These are phyloP conservation scores for Ambastaia sidthimunki DNA, from an alignment of 2,797 vertebrate genomes.

Conservation along the genomic window DNA sequence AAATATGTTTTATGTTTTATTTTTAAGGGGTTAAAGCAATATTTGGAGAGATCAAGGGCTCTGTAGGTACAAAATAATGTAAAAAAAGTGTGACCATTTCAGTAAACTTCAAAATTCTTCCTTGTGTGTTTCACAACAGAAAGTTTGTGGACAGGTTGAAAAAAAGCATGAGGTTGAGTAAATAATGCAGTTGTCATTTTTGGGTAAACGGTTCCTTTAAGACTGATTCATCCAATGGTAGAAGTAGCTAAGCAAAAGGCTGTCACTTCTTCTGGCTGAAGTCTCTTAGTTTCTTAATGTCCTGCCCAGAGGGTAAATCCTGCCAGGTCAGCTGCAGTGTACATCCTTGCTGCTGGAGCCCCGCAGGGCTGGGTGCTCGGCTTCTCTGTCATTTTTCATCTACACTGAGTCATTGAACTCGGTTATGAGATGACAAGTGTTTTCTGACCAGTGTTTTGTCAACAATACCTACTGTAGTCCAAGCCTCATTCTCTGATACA, in stretches of 20 bases:
- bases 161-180: no score
- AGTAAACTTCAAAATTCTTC: no score
- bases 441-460: slow-evolving; percentile 7
- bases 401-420: neutral
- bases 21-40: no score
- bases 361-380: neutral
- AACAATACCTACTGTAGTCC: neutral
- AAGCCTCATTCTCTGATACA: no score
- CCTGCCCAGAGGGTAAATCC: slow-evolving; percentile 9
- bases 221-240: no score
- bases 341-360: neutral
- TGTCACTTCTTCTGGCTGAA: slow-evolving; percentile 16
- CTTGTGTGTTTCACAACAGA: no score
- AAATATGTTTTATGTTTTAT: no score
- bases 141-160: no score
- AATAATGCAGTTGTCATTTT: neutral
- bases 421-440: slow-evolving; percentile 13
- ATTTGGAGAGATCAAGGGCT: no score
- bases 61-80: no score
- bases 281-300: neutral
- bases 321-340: slow-evolving; percentile 5
- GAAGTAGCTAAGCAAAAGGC: neutral
- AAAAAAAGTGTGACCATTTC: no score
- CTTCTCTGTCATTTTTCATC: neutral
- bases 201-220: neutral